Base-by-base conservation (phyloP, 30 jellyfish, hydroid and myxozoan species). In the Pelagia noctiluca region DNA sequence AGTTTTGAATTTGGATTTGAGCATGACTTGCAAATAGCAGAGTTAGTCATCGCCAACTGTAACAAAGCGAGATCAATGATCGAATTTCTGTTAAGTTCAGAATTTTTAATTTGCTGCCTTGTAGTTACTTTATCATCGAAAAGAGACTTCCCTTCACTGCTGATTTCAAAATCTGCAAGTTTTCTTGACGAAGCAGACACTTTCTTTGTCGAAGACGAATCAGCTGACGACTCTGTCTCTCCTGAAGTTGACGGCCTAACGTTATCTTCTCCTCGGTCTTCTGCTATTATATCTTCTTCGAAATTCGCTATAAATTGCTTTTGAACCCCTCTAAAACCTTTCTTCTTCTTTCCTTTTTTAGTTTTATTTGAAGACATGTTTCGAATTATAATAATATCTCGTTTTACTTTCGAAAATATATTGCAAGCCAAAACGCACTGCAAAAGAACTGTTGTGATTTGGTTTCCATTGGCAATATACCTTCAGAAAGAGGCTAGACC, bases 41-140 rank as follows among this genome's bases (percentile, higher is more conserved):
- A 47, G 61, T 19, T 47, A 19, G 11, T 47, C 61, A 47, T 47
- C 16, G 61, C 61, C 11, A 19, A 47, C 19, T 47, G 61, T 19
- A 47, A 47, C 19, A 47, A 47, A 47, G 61, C 11, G 11, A 47
- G 61, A 19, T 47, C 61, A 47, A 47, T 47, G 11, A 47, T 47
- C 19, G 61, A 47, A 19, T 47, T 47, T 47, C 61, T 47, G 61
- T 11, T 10, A 47, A 47, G 61, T 47, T 47, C 61, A 10, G 61
- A 47, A 47, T 47, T 19, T 19, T 47, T 47, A 10, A 47, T 19
- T 47, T 47, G 61, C 61, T 47, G 61, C 61, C 61, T 47, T 19
- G 61, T 19, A 19, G 61, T 47, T 47, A 47, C 61, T 47, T 47
- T 47, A 47, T 47, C 61, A 47, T 19, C 61, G 61, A 47, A 47